Conservation (phyloP, 2,797 vertebrate genomes). For the Catamblyrhynchus diadema region DNA sequence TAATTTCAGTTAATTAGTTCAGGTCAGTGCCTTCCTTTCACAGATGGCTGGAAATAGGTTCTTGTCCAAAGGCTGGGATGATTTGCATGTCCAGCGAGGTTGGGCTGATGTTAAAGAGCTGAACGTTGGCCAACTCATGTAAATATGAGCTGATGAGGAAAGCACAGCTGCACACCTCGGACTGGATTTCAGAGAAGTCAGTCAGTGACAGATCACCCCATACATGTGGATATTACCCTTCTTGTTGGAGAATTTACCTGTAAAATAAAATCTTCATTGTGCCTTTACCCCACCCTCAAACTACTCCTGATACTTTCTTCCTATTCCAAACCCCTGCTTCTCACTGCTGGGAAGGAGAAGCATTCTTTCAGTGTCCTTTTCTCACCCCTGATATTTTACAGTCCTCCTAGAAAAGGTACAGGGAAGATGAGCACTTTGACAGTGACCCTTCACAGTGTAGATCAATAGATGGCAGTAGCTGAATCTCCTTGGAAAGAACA, state of each 20-base stretch:
- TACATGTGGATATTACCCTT: background rate
- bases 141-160: background rate
- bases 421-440: background rate
- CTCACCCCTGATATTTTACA: background rate
- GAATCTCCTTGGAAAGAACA: background rate
- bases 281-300: background rate
- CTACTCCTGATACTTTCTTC: background rate
- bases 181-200: background rate
- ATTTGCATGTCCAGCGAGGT: background rate
- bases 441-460: background rate
- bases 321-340: background rate
- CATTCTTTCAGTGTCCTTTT: background rate
- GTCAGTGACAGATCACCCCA: background rate
- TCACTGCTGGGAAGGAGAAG: background rate
- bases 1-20: constrained; percentile 20
- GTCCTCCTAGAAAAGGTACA: background rate
- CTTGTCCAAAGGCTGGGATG: background rate
- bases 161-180: background rate
- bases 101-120: background rate
- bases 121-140: background rate
- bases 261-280: background rate
- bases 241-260: background rate
- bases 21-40: constrained; percentile 1
- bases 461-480: constrained; percentile 59
- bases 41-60: background rate